These are phyloP conservation scores for Anoncus sp. DNA, from an alignment of 2,888 invertebrate genomes.

Conservation along the genomic window DNA sequence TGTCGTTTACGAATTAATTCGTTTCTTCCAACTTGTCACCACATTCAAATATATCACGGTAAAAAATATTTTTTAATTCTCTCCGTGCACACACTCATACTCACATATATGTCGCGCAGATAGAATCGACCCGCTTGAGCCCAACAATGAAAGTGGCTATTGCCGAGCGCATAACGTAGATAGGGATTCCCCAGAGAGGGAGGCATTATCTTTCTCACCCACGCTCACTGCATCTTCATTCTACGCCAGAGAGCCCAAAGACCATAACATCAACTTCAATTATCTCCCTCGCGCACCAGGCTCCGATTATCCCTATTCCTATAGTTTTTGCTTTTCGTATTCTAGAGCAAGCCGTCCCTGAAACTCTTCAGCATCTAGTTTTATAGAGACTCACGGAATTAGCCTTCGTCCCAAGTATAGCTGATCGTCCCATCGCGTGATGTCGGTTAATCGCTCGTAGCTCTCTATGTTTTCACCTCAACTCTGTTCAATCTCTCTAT, in stretches of 20 bases:
- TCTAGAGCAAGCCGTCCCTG: conserved; percentile 48
- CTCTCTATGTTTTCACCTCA: conserved; percentile 39
- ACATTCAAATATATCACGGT: no score
- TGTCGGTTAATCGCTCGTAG: conserved; percentile 51
- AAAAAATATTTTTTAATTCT: no score
- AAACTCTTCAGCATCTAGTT: conserved; percentile 50
- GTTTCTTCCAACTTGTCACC: conserved; percentile 17
- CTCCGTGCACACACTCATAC: neutral
- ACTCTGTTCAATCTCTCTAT: conserved; percentile 23
- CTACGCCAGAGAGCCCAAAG: conserved; percentile 25
- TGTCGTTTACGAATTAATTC: no score
- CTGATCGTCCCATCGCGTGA: conserved; percentile 54
- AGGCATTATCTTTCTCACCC: conserved; percentile 55
- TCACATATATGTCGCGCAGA: conserved; percentile 5
- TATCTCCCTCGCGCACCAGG: conserved; percentile 54
- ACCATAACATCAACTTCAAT: conserved; percentile 50
- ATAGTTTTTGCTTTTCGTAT: conserved; percentile 27
- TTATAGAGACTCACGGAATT: conserved; percentile 46
- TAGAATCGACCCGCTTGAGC: conserved; percentile 21
- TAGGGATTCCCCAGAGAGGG: conserved; percentile 27
- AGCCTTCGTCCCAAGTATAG: conserved; percentile 26
- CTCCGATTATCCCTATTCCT: conserved; percentile 34
- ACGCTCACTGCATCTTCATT: conserved; percentile 56
- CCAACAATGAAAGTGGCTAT: conserved; percentile 51
- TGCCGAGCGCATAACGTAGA: conserved; percentile 43